phyloP scores from a whole-genome alignment of 2,113 vertebrate species.

The Semnornis frantzii region DNA sequence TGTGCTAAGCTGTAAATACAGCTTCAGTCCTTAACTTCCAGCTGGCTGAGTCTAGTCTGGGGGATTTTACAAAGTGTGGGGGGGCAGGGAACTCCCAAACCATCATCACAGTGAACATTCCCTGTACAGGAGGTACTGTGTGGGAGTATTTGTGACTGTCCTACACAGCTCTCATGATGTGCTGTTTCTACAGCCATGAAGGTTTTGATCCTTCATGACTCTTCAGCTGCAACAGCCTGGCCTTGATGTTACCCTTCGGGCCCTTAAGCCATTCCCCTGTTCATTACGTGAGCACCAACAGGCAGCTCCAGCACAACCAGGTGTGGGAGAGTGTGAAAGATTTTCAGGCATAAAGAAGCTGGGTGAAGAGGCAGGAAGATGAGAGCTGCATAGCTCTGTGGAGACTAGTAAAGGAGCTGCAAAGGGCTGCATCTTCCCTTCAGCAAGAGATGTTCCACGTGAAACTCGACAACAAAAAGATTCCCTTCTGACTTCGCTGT shows the following conservation, averaged over 20 bases:
- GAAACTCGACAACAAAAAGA: not conserved
- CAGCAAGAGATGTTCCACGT: not conserved
- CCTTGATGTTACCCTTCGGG: not conserved
- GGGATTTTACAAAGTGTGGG: too few relatives aligned
- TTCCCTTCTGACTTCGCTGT: not conserved
- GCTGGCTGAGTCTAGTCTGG: too few relatives aligned
- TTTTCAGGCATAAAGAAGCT: not conserved
- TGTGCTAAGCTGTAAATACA: too few relatives aligned
- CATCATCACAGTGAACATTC: not conserved
- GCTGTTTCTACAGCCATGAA: not conserved
- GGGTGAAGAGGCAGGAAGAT: not conserved
- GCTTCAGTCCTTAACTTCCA: too few relatives aligned
- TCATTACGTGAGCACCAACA: accelerated
- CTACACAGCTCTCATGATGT: not conserved
- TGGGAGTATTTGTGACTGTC: not conserved
- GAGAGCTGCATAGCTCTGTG: not conserved
- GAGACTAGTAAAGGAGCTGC: not conserved
- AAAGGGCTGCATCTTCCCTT: not conserved
- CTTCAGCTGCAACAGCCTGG: not conserved
- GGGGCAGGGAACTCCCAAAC: too few relatives aligned
- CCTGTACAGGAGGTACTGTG: not conserved
- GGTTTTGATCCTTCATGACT: not conserved
- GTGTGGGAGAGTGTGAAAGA: not conserved
- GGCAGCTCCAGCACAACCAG: not conserved
- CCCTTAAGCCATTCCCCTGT: not conserved